Evolutionary conservation across 2,888 invertebrate genomes (phyloP), one percentile per base, ranked within the genome.

Genomic region (Periphyllus acericola): DNA sequence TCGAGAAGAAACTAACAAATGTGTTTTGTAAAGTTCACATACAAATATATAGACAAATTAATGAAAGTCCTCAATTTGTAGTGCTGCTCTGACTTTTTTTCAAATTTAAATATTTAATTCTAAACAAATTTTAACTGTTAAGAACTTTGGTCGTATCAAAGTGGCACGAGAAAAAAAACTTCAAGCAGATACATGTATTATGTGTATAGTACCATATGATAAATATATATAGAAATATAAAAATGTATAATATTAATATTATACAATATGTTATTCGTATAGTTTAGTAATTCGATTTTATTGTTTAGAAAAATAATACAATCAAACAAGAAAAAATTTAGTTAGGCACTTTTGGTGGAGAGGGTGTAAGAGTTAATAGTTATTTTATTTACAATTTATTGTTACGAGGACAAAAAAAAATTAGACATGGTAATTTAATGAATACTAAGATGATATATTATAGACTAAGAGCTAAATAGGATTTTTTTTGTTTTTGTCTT

Each of bases 211-310:
- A 46, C 46, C 46, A 46, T 46, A 46, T 46, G 3, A n/a, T n/a
- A n/a, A 8, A 60, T 60, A 19, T 34, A 34, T 72, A 32, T 74
- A 36, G 21, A 36, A 40, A 52, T 25, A 52, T 29, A 76, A n/a
- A 76, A 76, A 29, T 46, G 36, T 76, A n/a, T n/a, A 46, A 71
- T 71, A 71, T 66, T 74, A 60, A 60, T 74, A 74, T 74, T 72
- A 46, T 52, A 66, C 32, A 8, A 85, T 14, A 29, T 78, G 40
- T 84, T 76, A 72, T 71, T 85, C 52, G 79, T 85, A 85, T 71
- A 55, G n/a, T 86, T 86, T 79, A 87, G 87, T 87, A 87, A 87
- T 87, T 87, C 87, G 81, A 79, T 52, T 72, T 81, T 85, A 68
- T 25, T 29, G 34, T 52, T 85, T 85, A 85, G 68, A 85, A 85